Evolutionary conservation across 2,888 invertebrate genomes (phyloP).

Genomic region (Apotomis turbidana): DNA sequence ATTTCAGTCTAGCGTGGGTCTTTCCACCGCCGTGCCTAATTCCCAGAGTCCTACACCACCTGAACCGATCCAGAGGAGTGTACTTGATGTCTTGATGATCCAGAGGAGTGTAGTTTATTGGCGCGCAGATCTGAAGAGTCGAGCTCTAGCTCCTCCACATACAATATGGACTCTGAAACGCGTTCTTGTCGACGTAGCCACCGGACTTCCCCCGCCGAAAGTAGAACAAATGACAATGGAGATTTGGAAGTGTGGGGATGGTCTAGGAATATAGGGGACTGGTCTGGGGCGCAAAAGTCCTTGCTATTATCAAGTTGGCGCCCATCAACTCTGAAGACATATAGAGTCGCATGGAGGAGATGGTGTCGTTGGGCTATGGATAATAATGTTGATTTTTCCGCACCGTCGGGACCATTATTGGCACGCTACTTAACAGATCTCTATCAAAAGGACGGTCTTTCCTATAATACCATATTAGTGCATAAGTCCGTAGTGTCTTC

Average conservation of each 20-base stretch:
- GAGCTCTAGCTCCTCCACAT: not conserved
- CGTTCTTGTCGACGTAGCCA: not conserved
- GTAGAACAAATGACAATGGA: not conserved
- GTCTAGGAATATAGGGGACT: not conserved
- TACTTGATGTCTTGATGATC: not conserved
- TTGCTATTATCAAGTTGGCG: conserved; percentile 1
- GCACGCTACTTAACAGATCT: not conserved
- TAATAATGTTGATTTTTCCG: not conserved
- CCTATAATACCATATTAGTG: not conserved
- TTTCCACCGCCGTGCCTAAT: not conserved
- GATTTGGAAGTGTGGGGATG: conserved; percentile 3
- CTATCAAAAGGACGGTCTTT: not conserved
- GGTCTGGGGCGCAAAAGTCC: not conserved
- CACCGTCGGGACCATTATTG: not conserved
- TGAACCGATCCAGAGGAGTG: not conserved
- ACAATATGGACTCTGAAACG: not conserved
- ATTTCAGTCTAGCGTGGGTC: not conserved
- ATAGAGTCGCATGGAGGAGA: not conserved
- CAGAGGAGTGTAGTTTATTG: not conserved
- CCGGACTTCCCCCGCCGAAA: not conserved
- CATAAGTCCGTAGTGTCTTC: not conserved
- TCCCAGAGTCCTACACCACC: not conserved
- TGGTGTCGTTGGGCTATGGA: not conserved
- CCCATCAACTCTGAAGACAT: not conserved
- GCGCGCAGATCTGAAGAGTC: conserved; percentile 2